A percentile compares a stretch with the other conserved stretches of the same genome.
phyloP scores from a whole-genome alignment of 1,140 invertebrate species.

The Caenorhabditis briggsae region DNA sequence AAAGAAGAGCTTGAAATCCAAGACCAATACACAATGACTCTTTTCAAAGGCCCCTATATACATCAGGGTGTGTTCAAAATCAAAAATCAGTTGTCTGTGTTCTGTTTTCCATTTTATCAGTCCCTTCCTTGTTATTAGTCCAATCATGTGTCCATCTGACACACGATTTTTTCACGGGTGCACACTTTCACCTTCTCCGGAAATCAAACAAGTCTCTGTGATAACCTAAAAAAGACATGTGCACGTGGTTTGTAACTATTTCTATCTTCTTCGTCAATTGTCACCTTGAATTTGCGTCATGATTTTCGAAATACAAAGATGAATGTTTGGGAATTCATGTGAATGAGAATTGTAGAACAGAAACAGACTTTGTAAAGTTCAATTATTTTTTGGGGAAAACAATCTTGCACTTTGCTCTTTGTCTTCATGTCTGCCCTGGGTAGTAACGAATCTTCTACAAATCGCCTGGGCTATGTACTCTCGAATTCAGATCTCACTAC shows the following conservation, averaged over 20 bases:
- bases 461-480: too few species aligned
- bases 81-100: background rate
- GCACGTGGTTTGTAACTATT: conserved; percentile 23
- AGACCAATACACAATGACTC: background rate
- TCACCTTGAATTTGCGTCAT: conserved; percentile 24
- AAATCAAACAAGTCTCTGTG: conserved; percentile 3
- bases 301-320: background rate
- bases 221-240: background rate
- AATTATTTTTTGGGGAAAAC: too few species aligned
- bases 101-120: background rate
- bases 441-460: too few species aligned
- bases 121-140: background rate
- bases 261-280: background rate
- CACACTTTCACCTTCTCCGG: conserved; percentile 42
- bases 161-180: conserved; percentile 37
- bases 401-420: too few species aligned
- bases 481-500: too few species aligned
- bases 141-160: conserved; percentile 14
- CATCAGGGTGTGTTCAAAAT: background rate
- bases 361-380: too few species aligned
- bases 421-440: too few species aligned
- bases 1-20: background rate
- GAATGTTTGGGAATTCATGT: conserved; percentile 8
- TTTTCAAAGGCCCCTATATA: background rate
- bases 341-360: background rate